Conservation (phyloP, 2,113 vertebrate species). For the Tupaia tana region DNA sequence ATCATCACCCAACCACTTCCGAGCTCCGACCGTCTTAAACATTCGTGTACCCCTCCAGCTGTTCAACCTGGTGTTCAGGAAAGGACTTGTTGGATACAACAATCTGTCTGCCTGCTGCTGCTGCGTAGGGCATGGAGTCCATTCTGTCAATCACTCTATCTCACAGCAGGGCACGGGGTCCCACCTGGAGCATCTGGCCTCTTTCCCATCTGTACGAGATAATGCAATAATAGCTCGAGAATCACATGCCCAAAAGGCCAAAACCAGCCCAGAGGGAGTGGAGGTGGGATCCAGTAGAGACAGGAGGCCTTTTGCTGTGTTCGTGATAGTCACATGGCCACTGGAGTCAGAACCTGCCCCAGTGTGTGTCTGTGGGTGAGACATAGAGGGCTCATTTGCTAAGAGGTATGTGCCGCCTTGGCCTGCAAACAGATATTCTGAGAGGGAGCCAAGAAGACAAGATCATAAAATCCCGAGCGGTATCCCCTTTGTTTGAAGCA, state of each 20-base stretch:
- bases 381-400: not conserved
- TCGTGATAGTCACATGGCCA: not conserved
- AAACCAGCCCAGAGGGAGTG: not conserved
- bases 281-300: not conserved
- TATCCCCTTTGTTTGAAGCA: not conserved
- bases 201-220: not conserved
- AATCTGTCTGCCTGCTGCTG: not conserved
- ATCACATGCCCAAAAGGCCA: not conserved
- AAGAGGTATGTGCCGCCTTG: not conserved
- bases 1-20: not conserved
- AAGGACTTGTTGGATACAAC: not conserved
- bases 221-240: not conserved
- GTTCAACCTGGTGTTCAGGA: not conserved
- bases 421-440: not conserved
- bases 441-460: not conserved
- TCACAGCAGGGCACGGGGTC: not conserved
- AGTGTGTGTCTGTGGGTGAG: not conserved
- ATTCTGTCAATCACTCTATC: not conserved
- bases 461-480: not conserved
- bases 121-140: fast-evolving
- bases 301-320: too few species aligned
- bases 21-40: not conserved
- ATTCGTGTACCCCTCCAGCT: not conserved
- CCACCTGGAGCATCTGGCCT: not conserved
- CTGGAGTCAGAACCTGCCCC: fast-evolving